Percentiles rank a stretch among this genome's conserved stretches.
Evolutionary conservation across 2,888 invertebrate species (phyloP).

Genomic region (Linyphia triangularis): DNA sequence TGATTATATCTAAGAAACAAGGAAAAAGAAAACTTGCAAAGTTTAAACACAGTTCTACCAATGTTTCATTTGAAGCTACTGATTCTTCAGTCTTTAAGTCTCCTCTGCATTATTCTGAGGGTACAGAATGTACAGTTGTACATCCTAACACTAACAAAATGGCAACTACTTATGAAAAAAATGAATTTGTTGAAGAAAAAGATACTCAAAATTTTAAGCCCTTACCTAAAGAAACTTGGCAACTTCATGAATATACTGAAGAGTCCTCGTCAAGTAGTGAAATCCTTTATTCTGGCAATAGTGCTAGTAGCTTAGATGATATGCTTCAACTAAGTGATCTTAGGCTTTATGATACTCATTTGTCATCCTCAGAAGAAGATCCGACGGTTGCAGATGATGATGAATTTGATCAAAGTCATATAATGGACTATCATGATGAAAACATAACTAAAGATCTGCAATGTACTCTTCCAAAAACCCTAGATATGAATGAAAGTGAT

Average conservation of each 20-base stretch:
- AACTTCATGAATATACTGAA: slow-evolving; percentile 55
- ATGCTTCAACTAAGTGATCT: slow-evolving; percentile 74
- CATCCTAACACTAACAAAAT: slow-evolving; percentile 13
- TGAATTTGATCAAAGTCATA: slow-evolving; percentile 73
- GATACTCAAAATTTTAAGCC: slow-evolving; percentile 20
- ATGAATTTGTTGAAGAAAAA: background rate
- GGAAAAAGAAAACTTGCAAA: slow-evolving; percentile 59
- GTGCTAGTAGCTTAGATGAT: slow-evolving; percentile 70
- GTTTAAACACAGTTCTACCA: slow-evolving; percentile 62
- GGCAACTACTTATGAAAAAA: background rate
- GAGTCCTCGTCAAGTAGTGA: slow-evolving; percentile 72
- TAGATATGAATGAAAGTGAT: slow-evolving; percentile 38
- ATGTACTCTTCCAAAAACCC: background rate
- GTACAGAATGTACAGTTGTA: slow-evolving; percentile 8
- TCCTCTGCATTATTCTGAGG: slow-evolving; percentile 31
- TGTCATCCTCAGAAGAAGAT: slow-evolving; percentile 74
- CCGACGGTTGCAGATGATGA: slow-evolving; percentile 73
- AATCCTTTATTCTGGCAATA: slow-evolving; percentile 60
- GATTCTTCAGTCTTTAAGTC: slow-evolving; percentile 41
- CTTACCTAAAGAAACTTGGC: slow-evolving; percentile 42
- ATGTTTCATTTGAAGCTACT: slow-evolving; percentile 61
- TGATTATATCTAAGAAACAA: slow-evolving; percentile 74
- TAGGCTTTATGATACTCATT: slow-evolving; percentile 72
- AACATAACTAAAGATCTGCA: slow-evolving; percentile 25
- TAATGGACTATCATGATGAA: slow-evolving; percentile 62